Conservation (phyloP, 2,797 vertebrate species). For the Clarias platycephalus region DNA sequence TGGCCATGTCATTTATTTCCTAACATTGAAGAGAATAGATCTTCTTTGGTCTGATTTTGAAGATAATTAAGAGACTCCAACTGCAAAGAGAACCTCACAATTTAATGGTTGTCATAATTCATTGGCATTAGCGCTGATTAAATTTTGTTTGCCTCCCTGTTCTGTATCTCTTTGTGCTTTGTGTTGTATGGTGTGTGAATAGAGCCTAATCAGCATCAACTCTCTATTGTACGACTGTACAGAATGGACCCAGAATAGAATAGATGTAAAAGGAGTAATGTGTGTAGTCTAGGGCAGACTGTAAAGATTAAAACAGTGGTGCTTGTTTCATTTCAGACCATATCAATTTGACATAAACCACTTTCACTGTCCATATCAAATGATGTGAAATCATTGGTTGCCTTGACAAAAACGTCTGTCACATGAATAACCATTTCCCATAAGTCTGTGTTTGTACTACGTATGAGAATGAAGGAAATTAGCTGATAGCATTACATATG, state of each 20-base stretch:
- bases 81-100: neutral
- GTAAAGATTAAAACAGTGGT: neutral
- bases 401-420: neutral
- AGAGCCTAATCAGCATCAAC: slow-evolving; percentile 38
- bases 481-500: slow-evolving; percentile 27
- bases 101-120: slow-evolving; percentile 1
- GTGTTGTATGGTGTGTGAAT: slow-evolving; percentile 42
- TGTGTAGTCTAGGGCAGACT: neutral
- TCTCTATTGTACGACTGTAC: slow-evolving; percentile 30
- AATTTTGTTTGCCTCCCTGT: slow-evolving; percentile 16
- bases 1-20: neutral
- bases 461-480: slow-evolving; percentile 15
- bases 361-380: neutral
- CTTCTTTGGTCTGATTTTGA: neutral
- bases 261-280: neutral
- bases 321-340: neutral
- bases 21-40: neutral
- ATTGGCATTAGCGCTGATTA: neutral
- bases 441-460: slow-evolving; percentile 7
- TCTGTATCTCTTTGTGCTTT: slow-evolving; percentile 33
- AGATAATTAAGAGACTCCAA: neutral
- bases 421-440: slow-evolving; percentile 1
- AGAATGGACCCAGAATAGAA: slow-evolving; percentile 20
- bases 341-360: neutral
- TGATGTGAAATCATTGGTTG: neutral